A percentile compares a stretch with the other conserved stretches of the same genome.
These are phyloP conservation scores for Neotragus pygmaeus DNA, from an alignment of 2,113 vertebrate species.

Conservation along the genomic window DNA sequence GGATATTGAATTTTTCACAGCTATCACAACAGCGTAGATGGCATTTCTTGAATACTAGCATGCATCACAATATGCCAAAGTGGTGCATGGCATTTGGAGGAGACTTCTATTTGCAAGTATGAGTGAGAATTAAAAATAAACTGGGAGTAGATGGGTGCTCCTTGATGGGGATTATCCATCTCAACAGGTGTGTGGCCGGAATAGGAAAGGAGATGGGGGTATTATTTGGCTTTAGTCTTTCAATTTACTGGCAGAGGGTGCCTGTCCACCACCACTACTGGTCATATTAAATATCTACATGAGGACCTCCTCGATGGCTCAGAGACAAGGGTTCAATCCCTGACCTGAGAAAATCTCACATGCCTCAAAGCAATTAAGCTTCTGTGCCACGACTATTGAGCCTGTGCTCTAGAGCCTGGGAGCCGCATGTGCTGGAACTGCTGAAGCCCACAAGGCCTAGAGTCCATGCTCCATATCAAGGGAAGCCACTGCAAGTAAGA, in stretches of 20 bases:
- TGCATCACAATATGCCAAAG: background rate
- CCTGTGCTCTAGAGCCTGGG: background rate
- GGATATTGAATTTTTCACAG: background rate
- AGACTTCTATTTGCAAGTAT: background rate
- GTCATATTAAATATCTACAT: background rate
- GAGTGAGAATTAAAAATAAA: background rate
- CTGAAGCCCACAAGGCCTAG: background rate
- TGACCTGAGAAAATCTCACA: background rate
- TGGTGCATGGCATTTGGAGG: background rate
- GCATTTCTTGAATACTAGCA: background rate
- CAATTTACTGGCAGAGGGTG: background rate
- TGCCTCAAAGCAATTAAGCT: background rate
- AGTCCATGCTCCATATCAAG: background rate
- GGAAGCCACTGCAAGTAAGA: background rate
- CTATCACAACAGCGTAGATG: background rate
- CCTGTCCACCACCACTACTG: too few relatives aligned
- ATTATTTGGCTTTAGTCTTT: background rate
- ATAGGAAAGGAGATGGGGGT: background rate
- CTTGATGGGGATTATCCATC: background rate
- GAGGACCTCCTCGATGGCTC: background rate
- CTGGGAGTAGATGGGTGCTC: background rate
- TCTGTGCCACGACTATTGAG: background rate
- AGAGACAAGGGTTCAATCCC: background rate
- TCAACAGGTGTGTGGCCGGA: background rate
- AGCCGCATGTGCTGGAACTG: accelerated